phyloP scores from a whole-genome alignment of 2,113 vertebrate genomes.

The Nicator chloris region DNA sequence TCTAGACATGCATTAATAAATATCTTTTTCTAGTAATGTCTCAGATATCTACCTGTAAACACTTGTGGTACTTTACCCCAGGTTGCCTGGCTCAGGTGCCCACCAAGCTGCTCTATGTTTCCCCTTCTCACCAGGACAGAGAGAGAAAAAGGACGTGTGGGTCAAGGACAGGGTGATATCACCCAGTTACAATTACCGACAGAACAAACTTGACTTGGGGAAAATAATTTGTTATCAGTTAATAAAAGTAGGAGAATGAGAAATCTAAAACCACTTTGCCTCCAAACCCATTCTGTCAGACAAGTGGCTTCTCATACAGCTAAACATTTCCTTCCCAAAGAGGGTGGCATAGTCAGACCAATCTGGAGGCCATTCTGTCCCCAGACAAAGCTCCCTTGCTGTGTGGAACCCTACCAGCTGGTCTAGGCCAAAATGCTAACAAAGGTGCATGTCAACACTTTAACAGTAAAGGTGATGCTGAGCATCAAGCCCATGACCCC shows the following conservation, averaged over 20 bases:
- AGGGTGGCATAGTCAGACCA: background rate
- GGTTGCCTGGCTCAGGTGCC: background rate
- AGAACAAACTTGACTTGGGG: background rate
- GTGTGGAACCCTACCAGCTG: background rate
- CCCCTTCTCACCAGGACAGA: background rate
- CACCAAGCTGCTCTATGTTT: background rate
- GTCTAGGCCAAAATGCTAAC: background rate
- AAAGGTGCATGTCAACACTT: background rate
- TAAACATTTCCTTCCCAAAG: background rate
- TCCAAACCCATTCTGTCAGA: background rate
- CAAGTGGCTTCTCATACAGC: background rate
- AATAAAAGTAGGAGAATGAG: background rate
- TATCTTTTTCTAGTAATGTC: background rate
- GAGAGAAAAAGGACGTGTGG: background rate
- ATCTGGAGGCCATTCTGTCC: background rate
- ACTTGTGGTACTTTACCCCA: too few species aligned
- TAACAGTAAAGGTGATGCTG: background rate
- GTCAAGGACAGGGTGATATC: too few species aligned
- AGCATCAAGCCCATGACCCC: background rate
- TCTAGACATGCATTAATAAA: background rate
- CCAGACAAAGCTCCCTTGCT: background rate
- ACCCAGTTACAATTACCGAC: rapidly evolving
- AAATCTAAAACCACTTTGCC: background rate
- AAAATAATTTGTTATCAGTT: background rate
- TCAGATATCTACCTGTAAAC: background rate